A percentile compares a stretch with the other conserved stretches of the same genome.
Evolutionary conservation across 2,113 vertebrate species (phyloP).

Genomic region (Gadus macrocephalus): DNA sequence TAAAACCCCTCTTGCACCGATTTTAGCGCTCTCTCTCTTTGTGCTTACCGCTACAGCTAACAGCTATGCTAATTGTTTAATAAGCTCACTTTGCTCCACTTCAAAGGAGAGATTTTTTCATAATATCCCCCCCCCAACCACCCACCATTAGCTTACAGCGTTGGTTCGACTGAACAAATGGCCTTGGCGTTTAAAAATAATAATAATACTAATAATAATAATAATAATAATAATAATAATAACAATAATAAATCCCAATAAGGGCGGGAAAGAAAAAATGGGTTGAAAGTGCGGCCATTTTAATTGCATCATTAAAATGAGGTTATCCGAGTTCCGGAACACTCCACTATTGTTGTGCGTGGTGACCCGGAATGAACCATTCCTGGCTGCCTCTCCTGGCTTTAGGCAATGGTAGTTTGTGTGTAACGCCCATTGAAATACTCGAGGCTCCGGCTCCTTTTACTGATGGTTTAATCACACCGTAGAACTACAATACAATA

Average conservation of each 20-base stretch:
- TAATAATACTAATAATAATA: too few species aligned
- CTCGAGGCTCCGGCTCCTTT: too few species aligned
- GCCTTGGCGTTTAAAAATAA: constrained; percentile 28
- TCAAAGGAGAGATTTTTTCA: constrained; percentile 60
- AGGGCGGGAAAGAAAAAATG: constrained; percentile 15
- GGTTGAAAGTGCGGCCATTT: constrained; percentile 31
- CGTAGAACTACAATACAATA: too few species aligned
- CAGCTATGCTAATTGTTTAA: constrained; percentile 64
- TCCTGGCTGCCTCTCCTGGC: constrained; percentile 14
- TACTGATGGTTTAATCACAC: too few species aligned
- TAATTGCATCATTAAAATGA: constrained; percentile 49
- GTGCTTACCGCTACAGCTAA: constrained; percentile 40
- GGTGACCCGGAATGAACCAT: constrained; percentile 30
- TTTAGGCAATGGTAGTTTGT: constrained; percentile 11
- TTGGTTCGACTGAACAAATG: constrained; percentile 52
- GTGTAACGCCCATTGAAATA: too few species aligned
- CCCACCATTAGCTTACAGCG: constrained; percentile 55
- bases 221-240: too few species aligned
- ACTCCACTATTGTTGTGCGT: constrained; percentile 23
- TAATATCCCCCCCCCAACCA: constrained; percentile 32
- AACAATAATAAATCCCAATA: constrained; percentile 24
- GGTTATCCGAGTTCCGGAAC: constrained; percentile 43
- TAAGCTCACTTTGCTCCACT: constrained; percentile 60
- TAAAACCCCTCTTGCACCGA: constrained; percentile 30
- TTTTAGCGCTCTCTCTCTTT: constrained; percentile 27